Percentiles rank a stretch among this genome's conserved stretches.
These are phyloP conservation scores for Holotrichia oblita DNA, from an alignment of 1,140 invertebrate genomes.

Conservation along the genomic window DNA sequence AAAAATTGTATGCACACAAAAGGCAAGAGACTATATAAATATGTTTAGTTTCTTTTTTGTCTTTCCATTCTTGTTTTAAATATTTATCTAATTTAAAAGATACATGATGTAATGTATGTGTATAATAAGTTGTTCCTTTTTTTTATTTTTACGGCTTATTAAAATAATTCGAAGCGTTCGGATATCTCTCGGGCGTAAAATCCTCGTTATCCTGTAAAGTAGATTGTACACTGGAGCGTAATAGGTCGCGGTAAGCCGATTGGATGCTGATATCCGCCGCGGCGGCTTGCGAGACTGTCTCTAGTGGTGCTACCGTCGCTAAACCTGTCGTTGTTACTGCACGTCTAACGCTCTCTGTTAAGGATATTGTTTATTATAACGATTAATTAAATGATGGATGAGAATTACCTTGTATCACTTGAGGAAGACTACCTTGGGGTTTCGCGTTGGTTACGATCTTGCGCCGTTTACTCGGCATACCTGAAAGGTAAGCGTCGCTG, in stretches of 20 bases:
- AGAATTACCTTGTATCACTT: conserved; percentile 58
- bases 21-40: conserved; percentile 6
- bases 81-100: conserved; percentile 1
- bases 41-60: neutral
- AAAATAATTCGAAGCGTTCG: conserved; percentile 64
- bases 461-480: conserved; percentile 82
- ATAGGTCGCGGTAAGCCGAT: conserved; percentile 61
- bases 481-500: conserved; percentile 85
- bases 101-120: neutral
- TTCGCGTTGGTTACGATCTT: conserved; percentile 70
- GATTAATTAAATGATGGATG: neutral
- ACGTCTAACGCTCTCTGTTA: conserved; percentile 63
- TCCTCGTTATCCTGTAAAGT: conserved; percentile 63
- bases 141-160: conserved; percentile 60
- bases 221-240: conserved; percentile 60
- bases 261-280: conserved; percentile 61
- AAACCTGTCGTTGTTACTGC: conserved; percentile 65
- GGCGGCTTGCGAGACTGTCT: conserved; percentile 59
- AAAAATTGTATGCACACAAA: neutral
- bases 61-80: neutral
- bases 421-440: conserved; percentile 60
- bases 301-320: conserved; percentile 61
- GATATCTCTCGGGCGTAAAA: conserved; percentile 64
- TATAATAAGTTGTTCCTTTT: neutral
- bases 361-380: conserved; percentile 41